These are phyloP conservation scores for Dusona sp. DNA, from an alignment of 2,888 invertebrate genomes.

Conservation along the genomic window DNA sequence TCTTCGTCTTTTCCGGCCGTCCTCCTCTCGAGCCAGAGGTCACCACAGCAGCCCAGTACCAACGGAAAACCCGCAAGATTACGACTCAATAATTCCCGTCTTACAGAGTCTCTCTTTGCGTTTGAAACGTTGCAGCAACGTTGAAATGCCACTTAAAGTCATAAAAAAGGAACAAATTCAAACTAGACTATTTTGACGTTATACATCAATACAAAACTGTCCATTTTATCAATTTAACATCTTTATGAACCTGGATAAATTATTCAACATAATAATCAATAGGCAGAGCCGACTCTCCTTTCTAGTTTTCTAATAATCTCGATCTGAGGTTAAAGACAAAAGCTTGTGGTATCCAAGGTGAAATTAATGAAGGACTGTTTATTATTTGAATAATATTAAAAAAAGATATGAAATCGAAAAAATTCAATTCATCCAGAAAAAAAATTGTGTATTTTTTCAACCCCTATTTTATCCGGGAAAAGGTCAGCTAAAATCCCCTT, in stretches of 20 bases:
- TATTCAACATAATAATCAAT: not conserved
- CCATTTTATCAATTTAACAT: not conserved
- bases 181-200: not conserved
- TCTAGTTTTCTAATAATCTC: not conserved
- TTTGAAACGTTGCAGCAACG: constrained; percentile 70
- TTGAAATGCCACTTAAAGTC: constrained; percentile 11
- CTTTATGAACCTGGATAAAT: not conserved
- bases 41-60: constrained; percentile 25
- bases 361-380: not conserved
- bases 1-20: constrained; percentile 62
- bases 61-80: constrained; percentile 44
- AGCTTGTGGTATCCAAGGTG: not conserved
- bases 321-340: not conserved
- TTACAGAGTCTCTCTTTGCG: constrained; percentile 41
- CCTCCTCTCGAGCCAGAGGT: constrained; percentile 46
- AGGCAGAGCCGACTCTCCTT: not conserved
- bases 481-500: constrained; percentile 77
- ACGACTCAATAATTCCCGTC: constrained; percentile 51
- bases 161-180: constrained; percentile 6
- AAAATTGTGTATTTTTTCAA: not conserved
- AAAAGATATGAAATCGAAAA: not conserved
- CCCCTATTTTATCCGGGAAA: constrained; percentile 68
- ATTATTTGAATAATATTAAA: too few species aligned
- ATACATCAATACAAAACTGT: not conserved
- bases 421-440: not conserved